Evolutionary conservation across 2,888 invertebrate species (phyloP), one percentile per base, ranked within the genome.

Genomic region (Pristionchus exspectatus): DNA sequence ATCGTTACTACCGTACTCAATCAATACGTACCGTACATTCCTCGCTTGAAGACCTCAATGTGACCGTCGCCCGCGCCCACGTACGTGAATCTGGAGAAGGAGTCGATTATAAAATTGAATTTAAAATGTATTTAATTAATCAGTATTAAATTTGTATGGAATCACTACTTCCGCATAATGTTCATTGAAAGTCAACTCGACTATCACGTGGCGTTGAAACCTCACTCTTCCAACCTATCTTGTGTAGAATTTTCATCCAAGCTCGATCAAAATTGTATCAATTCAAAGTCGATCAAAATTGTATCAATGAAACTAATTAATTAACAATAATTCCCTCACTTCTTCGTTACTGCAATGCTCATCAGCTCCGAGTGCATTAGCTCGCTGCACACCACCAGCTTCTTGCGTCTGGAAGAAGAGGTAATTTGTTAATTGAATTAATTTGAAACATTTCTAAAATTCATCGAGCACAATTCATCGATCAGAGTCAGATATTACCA

Each of bases 351-450:
- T 16, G 92, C 92, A 14, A 94, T 91, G 24, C 90, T 89, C 50
- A 92, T 91, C 74, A 94, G 90, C 84, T 94, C 94, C 63, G 92
- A 92, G 90, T 93, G 92, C 93, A 94, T 93, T n/a, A 90, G 84
- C 89, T 94, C 94, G 85, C 93, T 93, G 50, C 91, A 89, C 59
- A 94, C 84, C 33, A 90, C 81, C 87, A 93, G 86, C 87, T 93
- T 93, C 33, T 90, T 54, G 10, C 89, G 90, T 9, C 89, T 90
- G 27, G 38, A 90, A 77, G 89, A 21, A 18, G 18, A 56, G 18
- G 3, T 50, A 50, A 50, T 10, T 50, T 7, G 12, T 10, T 50
- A 50, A 50, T 10, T 50, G 0, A 7, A 50, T 7, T 10, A 7
- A 50, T 50, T 38, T 38, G 5, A 38, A 38, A 38, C 5, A 38